These are phyloP conservation scores for Semicossyphus pulcher DNA, from an alignment of 2,113 vertebrate genomes.

Conservation along the genomic window DNA sequence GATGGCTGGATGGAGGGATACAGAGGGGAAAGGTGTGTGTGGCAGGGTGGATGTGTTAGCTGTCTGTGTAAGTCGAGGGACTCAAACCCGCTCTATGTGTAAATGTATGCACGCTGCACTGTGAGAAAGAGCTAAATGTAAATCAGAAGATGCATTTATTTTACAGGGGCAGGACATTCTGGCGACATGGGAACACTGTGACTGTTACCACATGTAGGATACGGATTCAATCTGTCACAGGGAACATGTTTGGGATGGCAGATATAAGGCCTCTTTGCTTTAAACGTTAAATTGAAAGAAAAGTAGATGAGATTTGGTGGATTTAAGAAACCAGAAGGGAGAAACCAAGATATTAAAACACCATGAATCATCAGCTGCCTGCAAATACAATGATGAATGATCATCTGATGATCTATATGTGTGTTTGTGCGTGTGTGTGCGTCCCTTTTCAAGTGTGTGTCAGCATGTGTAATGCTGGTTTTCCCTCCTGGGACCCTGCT, in stretches of 20 bases:
- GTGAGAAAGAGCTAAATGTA: constrained; percentile 10
- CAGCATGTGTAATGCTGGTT: constrained; percentile 56
- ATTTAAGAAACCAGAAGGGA: constrained; percentile 15
- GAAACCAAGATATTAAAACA: constrained; percentile 22
- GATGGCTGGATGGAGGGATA: constrained; percentile 61
- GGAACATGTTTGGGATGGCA: not conserved
- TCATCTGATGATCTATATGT: constrained; percentile 49
- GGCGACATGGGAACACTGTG: constrained; percentile 1
- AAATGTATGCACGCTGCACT: constrained; percentile 8
- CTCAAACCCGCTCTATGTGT: constrained; percentile 20
- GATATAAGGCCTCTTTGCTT: not conserved
- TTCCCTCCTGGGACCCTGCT: constrained; percentile 64
- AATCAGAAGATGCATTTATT: constrained; percentile 31
- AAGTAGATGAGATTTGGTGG: not conserved
- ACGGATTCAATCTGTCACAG: not conserved
- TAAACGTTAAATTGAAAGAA: not conserved
- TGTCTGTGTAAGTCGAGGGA: constrained; percentile 65
- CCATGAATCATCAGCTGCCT: constrained; percentile 60
- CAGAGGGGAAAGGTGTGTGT: constrained; percentile 64
- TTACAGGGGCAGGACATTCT: constrained; percentile 22
- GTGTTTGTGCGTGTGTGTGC: constrained; percentile 39
- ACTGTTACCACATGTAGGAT: not conserved
- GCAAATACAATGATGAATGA: constrained; percentile 55
- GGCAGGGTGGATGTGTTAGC: constrained; percentile 31
- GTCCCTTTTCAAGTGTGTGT: constrained; percentile 43